These are phyloP conservation scores for Clistopyga incitator DNA, from an alignment of 2,888 invertebrate genomes.

Conservation along the genomic window DNA sequence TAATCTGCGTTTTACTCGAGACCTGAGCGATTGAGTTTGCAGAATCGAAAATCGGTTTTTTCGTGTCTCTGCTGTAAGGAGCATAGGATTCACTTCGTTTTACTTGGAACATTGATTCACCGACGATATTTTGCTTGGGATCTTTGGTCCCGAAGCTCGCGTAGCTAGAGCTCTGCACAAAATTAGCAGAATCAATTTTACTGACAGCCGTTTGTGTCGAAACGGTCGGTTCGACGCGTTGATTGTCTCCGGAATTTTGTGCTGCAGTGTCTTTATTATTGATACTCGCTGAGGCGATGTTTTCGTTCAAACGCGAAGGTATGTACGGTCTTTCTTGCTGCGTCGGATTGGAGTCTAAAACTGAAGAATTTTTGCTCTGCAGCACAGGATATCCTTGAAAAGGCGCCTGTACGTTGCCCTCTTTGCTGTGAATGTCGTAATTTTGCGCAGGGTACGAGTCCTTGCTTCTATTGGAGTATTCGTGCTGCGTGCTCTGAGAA, in stretches of 20 bases:
- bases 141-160: slow-evolving; percentile 56
- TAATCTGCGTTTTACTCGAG: slow-evolving; percentile 64
- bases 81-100: slow-evolving; percentile 74
- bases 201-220: slow-evolving; percentile 15
- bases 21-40: slow-evolving; percentile 63
- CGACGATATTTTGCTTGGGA: slow-evolving; percentile 42
- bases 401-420: slow-evolving; percentile 44
- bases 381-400: slow-evolving; percentile 60
- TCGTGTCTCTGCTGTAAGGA: slow-evolving; percentile 75
- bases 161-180: slow-evolving; percentile 38
- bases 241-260: slow-evolving; percentile 58
- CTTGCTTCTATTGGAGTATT: slow-evolving; percentile 71
- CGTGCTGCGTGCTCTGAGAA: slow-evolving; percentile 72
- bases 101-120: slow-evolving; percentile 73
- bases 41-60: slow-evolving; percentile 70
- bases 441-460: slow-evolving; percentile 69
- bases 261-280: slow-evolving; percentile 69
- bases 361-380: slow-evolving; percentile 52
- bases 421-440: slow-evolving; percentile 64
- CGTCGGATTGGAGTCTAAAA: slow-evolving; percentile 42
- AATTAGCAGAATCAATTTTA: slow-evolving; percentile 47
- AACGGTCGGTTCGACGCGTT: slow-evolving; percentile 39
- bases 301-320: slow-evolving; percentile 40
- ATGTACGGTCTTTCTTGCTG: slow-evolving; percentile 58
- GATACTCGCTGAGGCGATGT: slow-evolving; percentile 27